Evolutionary conservation across 2,888 invertebrate species (phyloP).

Genomic region (Cylloceria caligata): DNA sequence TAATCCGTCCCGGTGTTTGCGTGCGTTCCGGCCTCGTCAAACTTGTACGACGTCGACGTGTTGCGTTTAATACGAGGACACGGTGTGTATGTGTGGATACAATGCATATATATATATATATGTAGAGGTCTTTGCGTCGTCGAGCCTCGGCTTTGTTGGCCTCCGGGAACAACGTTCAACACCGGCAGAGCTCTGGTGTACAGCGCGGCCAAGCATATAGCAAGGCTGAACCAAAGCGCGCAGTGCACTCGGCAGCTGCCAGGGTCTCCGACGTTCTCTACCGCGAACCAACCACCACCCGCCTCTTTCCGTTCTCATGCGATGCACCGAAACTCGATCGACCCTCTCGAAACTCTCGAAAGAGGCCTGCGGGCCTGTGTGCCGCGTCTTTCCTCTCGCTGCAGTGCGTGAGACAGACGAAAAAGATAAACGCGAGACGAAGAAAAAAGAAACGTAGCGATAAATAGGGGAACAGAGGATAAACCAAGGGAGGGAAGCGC

Average conservation of each 20-base stretch:
- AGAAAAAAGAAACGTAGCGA: slow-evolving; percentile 7
- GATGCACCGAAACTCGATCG: slow-evolving; percentile 81
- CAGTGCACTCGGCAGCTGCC: slow-evolving; percentile 66
- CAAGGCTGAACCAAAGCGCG: slow-evolving; percentile 19
- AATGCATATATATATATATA: slow-evolving; percentile 11
- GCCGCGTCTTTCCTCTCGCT: neutral
- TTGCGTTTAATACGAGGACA: slow-evolving; percentile 7
- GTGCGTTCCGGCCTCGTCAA: slow-evolving; percentile 44
- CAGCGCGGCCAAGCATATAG: slow-evolving; percentile 10
- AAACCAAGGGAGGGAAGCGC: slow-evolving; percentile 29
- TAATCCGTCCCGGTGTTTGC: slow-evolving; percentile 21
- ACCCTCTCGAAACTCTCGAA: slow-evolving; percentile 70
- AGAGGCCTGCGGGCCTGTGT: slow-evolving; percentile 35
- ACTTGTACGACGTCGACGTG: slow-evolving; percentile 42
- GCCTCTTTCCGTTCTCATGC: slow-evolving; percentile 81
- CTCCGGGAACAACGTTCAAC: slow-evolving; percentile 48
- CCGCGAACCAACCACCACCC: slow-evolving; percentile 46
- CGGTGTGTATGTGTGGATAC: slow-evolving; percentile 24
- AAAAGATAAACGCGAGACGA: slow-evolving; percentile 4
- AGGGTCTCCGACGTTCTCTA: slow-evolving; percentile 50
- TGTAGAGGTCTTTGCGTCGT: neutral
- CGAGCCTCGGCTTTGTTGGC: slow-evolving; percentile 59
- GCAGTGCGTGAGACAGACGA: slow-evolving; percentile 36
- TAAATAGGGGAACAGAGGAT: slow-evolving; percentile 36
- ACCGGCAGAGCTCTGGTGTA: slow-evolving; percentile 5